A percentile compares a stretch with the other conserved stretches of the same genome.
These are phyloP conservation scores for Sarcophaga rosellei DNA, from an alignment of 2,888 invertebrate genomes.

Conservation along the genomic window DNA sequence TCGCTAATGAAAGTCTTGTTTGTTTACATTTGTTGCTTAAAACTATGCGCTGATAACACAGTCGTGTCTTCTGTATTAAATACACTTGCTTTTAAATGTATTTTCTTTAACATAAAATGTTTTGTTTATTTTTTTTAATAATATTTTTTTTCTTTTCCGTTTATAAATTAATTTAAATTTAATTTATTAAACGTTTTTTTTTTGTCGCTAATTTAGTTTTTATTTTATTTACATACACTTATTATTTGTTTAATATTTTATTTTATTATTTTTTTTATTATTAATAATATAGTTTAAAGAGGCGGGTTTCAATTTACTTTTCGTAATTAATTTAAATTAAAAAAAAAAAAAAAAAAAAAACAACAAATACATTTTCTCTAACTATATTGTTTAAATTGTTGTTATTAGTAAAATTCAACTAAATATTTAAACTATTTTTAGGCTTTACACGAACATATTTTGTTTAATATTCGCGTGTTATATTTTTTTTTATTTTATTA, in stretches of 20 bases:
- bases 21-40: too few relatives aligned
- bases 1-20: too few relatives aligned
- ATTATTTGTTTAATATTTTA: constrained; percentile 25
- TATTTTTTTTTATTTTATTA: not conserved
- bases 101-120: constrained; percentile 54
- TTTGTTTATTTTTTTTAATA: constrained; percentile 30
- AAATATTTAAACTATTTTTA: constrained; percentile 48
- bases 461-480: not conserved
- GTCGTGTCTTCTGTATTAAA: constrained; percentile 2
- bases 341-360: not conserved
- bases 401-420: constrained; percentile 45
- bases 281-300: constrained; percentile 61
- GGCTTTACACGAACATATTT: constrained; percentile 7
- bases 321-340: not conserved
- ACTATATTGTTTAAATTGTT: constrained; percentile 34
- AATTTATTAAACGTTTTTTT: constrained; percentile 45
- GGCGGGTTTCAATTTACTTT: constrained; percentile 63
- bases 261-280: constrained; percentile 23
- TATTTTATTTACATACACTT: constrained; percentile 55
- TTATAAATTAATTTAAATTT: constrained; percentile 53
- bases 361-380: constrained; percentile 21
- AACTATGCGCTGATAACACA: not conserved
- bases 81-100: constrained; percentile 6
- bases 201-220: constrained; percentile 31
- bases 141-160: constrained; percentile 29